Conservation (phyloP, 2,113 vertebrate genomes). For the Laterallus jamaicensis region DNA sequence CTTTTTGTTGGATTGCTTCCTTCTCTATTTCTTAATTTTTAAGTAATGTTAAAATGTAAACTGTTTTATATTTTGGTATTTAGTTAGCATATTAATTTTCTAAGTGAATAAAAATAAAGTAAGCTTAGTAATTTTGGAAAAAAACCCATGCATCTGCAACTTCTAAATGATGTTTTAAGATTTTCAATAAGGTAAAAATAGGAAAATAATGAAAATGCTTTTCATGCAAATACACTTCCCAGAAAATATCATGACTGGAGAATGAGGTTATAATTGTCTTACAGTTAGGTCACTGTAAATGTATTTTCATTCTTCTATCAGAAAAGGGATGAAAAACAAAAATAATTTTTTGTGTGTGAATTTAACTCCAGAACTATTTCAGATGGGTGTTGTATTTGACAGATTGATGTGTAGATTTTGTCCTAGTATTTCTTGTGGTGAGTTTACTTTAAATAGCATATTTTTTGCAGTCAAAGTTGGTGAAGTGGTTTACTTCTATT, state of each 20-base stretch:
- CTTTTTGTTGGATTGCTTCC: background rate
- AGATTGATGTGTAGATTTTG: background rate
- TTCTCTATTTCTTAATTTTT: background rate
- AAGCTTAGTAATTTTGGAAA: background rate
- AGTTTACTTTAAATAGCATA: background rate
- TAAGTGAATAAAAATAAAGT: background rate
- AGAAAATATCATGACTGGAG: background rate
- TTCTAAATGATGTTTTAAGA: background rate
- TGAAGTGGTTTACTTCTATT: fast-evolving
- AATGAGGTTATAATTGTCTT: background rate
- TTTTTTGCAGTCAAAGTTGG: background rate
- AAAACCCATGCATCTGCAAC: fast-evolving
- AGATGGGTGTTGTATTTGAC: background rate
- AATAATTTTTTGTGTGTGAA: background rate
- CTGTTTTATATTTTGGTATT: background rate
- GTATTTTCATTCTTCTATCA: background rate
- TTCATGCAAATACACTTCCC: background rate
- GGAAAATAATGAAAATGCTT: background rate
- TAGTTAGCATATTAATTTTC: background rate
- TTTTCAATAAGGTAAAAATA: background rate
- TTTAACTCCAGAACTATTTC: background rate
- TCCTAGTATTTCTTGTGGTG: background rate
- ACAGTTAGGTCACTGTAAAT: background rate
- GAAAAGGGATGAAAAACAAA: background rate
- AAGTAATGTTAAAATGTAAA: background rate